These are phyloP conservation scores for Idaea aversata DNA, from an alignment of 2,888 invertebrate species.

Conservation along the genomic window DNA sequence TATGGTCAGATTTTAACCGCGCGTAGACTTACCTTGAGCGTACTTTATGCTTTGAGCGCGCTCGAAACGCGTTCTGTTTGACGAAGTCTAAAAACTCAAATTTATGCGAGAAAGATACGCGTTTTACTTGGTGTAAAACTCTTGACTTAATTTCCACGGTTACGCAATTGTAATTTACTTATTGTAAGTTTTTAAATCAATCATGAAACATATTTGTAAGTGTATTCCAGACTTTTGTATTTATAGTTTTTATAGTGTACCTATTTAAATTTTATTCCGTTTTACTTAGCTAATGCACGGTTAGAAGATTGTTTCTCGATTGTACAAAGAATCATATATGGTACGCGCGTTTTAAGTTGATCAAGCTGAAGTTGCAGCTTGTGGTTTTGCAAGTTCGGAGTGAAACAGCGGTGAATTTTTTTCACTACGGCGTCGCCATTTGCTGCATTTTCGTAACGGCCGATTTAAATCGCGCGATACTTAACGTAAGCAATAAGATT, in stretches of 20 bases:
- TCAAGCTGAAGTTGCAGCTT: not conserved
- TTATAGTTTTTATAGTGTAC: slow-evolving; percentile 39
- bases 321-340: slow-evolving; percentile 48
- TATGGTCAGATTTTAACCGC: too few relatives aligned
- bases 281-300: slow-evolving; percentile 56
- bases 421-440: not conserved
- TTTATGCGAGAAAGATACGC: not conserved
- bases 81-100: too few relatives aligned
- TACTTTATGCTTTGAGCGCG: too few relatives aligned
- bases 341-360: not conserved
- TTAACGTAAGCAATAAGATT: slow-evolving; percentile 59
- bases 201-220: slow-evolving; percentile 25
- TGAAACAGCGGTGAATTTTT: too few relatives aligned
- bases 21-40: too few relatives aligned
- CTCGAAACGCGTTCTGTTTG: too few relatives aligned
- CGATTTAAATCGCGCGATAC: slow-evolving; percentile 29
- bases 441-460: not conserved
- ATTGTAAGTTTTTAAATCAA: slow-evolving; percentile 26
- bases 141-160: not conserved
- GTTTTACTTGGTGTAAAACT: not conserved
- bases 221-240: slow-evolving; percentile 45
- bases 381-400: too few relatives aligned
- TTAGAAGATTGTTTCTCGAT: slow-evolving; percentile 59
- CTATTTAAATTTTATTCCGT: slow-evolving; percentile 66
- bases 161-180: slow-evolving; percentile 7